Evolutionary conservation across 2,797 vertebrate species (phyloP).

Genomic region (Dicrostonyx torquatus): DNA sequence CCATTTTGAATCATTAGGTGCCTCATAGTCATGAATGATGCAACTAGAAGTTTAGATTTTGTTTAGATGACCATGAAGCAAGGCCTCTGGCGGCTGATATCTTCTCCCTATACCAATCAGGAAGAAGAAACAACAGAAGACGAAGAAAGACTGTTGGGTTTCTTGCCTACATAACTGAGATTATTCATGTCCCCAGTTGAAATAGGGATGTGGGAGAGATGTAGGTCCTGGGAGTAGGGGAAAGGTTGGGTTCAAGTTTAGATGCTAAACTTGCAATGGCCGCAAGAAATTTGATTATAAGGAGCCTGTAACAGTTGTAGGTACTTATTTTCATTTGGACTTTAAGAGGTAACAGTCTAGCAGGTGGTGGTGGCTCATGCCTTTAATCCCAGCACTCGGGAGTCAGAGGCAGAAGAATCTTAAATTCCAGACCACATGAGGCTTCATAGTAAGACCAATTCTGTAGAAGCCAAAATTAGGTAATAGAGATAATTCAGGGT

Average conservation of each 20-base stretch:
- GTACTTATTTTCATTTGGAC: neutral
- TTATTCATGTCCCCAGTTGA: neutral
- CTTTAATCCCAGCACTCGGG: neutral
- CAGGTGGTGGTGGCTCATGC: no score
- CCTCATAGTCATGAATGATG: neutral
- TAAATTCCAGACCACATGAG: neutral
- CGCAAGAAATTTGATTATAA: neutral
- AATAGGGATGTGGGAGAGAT: neutral
- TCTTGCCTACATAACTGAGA: neutral
- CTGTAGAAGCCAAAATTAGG: neutral
- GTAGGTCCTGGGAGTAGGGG: neutral
- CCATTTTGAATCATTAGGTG: neutral
- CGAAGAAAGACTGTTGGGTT: neutral
- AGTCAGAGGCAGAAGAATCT: neutral
- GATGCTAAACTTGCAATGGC: neutral
- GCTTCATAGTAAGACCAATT: neutral
- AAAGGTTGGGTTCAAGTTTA: neutral
- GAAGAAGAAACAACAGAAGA: neutral
- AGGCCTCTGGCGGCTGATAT: neutral
- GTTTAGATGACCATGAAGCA: neutral
- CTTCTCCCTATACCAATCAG: neutral
- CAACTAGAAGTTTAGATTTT: constrained; percentile 25
- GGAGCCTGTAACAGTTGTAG: neutral
- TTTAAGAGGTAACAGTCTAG: neutral
- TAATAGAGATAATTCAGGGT: neutral